Evolutionary conservation across 2,113 vertebrate genomes (phyloP).

Genomic region (Scartelaos histophorus): DNA sequence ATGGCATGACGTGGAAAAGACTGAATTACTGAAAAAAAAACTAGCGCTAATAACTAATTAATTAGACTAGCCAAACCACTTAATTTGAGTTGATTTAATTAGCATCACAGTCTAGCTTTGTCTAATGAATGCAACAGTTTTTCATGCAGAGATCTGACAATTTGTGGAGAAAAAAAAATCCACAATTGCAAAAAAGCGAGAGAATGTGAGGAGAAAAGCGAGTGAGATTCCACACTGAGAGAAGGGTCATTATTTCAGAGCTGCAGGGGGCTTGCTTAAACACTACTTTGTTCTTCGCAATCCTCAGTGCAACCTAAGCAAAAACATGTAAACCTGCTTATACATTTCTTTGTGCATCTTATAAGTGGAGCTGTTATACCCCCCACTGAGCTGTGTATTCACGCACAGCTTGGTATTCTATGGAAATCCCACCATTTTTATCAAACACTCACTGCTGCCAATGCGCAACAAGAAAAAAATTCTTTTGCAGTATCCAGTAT

Average conservation of each 20-base stretch:
- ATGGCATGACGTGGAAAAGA: background rate
- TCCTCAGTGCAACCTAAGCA: constrained; percentile 61
- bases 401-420: constrained; percentile 50
- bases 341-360: constrained; percentile 49
- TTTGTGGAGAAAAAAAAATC: background rate
- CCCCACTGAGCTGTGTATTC: constrained; percentile 44
- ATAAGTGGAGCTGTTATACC: constrained; percentile 50
- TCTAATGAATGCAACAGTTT: constrained; percentile 81
- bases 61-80: background rate
- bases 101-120: background rate
- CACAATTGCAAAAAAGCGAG: background rate
- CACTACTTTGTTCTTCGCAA: constrained; percentile 69
- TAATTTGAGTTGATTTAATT: constrained; percentile 1
- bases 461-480: constrained; percentile 7
- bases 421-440: constrained; percentile 35
- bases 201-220: constrained; percentile 1
- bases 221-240: constrained; percentile 71
- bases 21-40: background rate
- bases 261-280: constrained; percentile 70
- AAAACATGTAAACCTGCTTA: constrained; percentile 60
- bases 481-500: background rate
- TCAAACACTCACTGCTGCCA: constrained; percentile 31
- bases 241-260: constrained; percentile 77
- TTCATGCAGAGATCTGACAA: constrained; percentile 48
- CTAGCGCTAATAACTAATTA: background rate